Conservation (phyloP, 2,797 vertebrate species). For the Sebastes trivittatus region DNA sequence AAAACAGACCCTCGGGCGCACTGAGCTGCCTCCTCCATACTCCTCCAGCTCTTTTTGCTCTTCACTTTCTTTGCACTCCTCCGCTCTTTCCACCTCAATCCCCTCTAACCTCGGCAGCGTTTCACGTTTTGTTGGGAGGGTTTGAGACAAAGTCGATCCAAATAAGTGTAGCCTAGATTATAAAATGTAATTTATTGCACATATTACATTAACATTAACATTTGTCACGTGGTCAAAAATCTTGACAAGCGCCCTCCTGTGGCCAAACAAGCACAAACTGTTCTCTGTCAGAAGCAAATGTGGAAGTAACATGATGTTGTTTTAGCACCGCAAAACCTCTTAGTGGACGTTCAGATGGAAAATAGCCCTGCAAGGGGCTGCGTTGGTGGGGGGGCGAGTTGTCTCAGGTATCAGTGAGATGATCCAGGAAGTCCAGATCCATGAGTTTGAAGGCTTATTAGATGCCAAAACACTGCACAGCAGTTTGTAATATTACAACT, state of each 20-base stretch:
- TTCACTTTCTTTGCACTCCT: constrained; percentile 9
- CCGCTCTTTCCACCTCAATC: constrained; percentile 1
- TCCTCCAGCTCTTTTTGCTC: constrained; percentile 21
- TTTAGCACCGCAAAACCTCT: not conserved
- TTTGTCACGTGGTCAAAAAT: not conserved
- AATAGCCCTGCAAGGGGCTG: no score
- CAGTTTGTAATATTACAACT: not conserved
- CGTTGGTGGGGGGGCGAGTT: not conserved
- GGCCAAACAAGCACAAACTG: not conserved
- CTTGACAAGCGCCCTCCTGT: not conserved
- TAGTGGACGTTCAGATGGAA: not conserved
- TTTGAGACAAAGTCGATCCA: not conserved
- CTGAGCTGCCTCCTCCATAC: constrained; percentile 42
- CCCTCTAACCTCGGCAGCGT: not conserved
- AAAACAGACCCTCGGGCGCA: constrained; percentile 64
- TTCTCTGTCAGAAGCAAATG: not conserved
- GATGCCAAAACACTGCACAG: not conserved
- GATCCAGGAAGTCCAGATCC: not conserved
- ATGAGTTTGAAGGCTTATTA: not conserved
- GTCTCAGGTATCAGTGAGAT: not conserved
- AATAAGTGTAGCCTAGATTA: not conserved
- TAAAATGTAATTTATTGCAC: not conserved
- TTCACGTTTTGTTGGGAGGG: not conserved
- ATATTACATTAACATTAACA: not conserved
- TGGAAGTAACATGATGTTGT: not conserved